Base-by-base conservation (phyloP, 2,797 vertebrate species). In the Galagoides demidoff region DNA sequence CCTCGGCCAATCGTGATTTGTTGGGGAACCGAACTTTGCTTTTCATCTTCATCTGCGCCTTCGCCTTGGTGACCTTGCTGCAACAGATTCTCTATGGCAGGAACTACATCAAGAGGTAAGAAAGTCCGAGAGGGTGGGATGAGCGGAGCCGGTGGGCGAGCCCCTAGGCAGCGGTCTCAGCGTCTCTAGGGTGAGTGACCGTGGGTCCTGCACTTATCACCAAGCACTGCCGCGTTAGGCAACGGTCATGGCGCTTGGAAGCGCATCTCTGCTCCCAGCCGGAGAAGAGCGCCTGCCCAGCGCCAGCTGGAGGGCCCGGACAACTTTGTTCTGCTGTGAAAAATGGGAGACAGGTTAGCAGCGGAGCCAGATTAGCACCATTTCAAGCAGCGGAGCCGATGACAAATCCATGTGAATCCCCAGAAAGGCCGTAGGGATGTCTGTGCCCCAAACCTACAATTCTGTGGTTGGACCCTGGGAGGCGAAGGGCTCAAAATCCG, bases 21-120 rank as follows among this genome's bases (percentile, higher is more conserved):
- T 98, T 99, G 98, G 99, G 99, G 95, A 99, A 99, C 98, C 98
- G 99, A 98, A 99, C 99, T 97, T 99, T 99, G 98, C 99, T 99
- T 96, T 99, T 99, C 97, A 99, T 99, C 94, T 99, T 99, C 98
- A 99, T 99, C 98, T 99, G 99, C 98, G 99, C 99, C 96, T 99
- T 99, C 97, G 99, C 99, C 70, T 98, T 99, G 97, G 99, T 99
- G 98, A 99, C 99, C 88, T 98, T 99, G 95, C 98, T 99, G 98
- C 99, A 99, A 97, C 99, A 99, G 98, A 99, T 99, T 97, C 99
- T 99, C 55, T 99, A 99, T 6, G 99, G 99, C 31, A 99, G 99
- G 95, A 99, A 99, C 98, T 99, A 99, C 98, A 99, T 99, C 77
- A 99, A 99, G 98, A 99, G 99, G 99, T 99, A 99, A 99, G 99